These are phyloP conservation scores for Diabrotica balteata DNA, from an alignment of 2,888 invertebrate species.

Conservation along the genomic window DNA sequence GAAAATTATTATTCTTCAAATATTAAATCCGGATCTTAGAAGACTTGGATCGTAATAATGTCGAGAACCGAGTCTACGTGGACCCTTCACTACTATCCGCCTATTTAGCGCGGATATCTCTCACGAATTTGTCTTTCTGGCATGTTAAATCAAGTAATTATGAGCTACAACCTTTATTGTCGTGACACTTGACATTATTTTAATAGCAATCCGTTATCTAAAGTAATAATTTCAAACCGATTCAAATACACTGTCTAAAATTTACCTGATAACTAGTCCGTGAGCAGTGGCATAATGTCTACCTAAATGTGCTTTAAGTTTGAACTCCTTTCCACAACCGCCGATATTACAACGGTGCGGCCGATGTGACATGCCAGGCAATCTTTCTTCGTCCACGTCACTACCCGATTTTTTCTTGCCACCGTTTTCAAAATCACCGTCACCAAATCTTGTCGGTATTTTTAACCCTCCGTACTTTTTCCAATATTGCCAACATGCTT, in stretches of 20 bases:
- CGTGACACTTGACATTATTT: too few relatives aligned
- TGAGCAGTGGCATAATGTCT: slow-evolving; percentile 94
- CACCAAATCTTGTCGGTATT: slow-evolving; percentile 68
- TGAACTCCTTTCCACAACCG: slow-evolving; percentile 95
- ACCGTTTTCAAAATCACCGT: slow-evolving; percentile 59
- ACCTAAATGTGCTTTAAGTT: slow-evolving; percentile 91
- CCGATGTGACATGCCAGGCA: slow-evolving; percentile 68
- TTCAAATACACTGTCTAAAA: background rate
- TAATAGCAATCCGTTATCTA: too few relatives aligned
- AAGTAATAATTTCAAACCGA: too few relatives aligned
- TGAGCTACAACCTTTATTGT: too few relatives aligned
- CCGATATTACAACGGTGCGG: slow-evolving; percentile 89
- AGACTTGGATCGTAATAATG: too few relatives aligned
- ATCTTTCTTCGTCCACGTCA: slow-evolving; percentile 63
- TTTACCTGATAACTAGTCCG: slow-evolving; percentile 69
- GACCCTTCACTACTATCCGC: too few relatives aligned
- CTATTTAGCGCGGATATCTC: too few relatives aligned
- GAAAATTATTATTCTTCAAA: too few relatives aligned
- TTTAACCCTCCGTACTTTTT: slow-evolving; percentile 98
- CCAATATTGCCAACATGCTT: slow-evolving; percentile 96
- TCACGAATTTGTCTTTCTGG: too few relatives aligned
- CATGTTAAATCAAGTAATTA: too few relatives aligned
- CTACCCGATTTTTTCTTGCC: slow-evolving; percentile 61
- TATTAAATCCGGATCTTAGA: too few relatives aligned
- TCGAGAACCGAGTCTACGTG: too few relatives aligned